Base-by-base conservation (phyloP, 2,113 vertebrate species). In the Callithrix jacchus region DNA sequence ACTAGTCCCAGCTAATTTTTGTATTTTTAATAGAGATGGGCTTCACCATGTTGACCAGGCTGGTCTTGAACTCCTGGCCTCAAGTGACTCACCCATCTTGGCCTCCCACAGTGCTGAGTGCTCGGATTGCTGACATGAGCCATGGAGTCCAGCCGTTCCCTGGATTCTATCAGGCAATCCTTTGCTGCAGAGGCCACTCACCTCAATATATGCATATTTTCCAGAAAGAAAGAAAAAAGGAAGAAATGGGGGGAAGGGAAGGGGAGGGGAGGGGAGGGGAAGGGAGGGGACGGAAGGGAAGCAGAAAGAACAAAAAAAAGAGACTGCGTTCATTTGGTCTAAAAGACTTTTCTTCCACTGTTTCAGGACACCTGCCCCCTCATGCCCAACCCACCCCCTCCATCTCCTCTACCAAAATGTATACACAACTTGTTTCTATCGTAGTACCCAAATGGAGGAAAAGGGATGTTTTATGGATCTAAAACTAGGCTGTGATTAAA, bases 221-320 rank as follows among this genome's bases (percentile, higher is more conserved):
- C n/a, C 2, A 8, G 45, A 71, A 0, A 47, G 2, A 3, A 13
- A 2, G 8, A 6, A 4, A 18, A 8, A 0, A 2, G n/a, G 47
- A 23, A 20, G 13, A 12, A 3, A 6, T 1, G 8, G 0, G 35
- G 7, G 3, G 32, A 12, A 30, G 0, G 2, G 66, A 23, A 49
- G 25, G 40, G 42, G 40, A 6, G 13, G 8, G 23, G 11, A 10
- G 2, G 20, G 3, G 8, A 7, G 13, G 21, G 18, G 5, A 14
- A 14, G 16, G 5, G 14, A 8, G 27, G 4, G 18, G 12, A 8
- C 2, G 12, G 9, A 2, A 13, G 6, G 42, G 4, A 21, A 16
- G 23, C 1, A 18, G 3, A 8, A 9, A 14, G 21, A 32, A 18
- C 1, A 40, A 35, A 52, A 30, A 30, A 37, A 21, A 83, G 37